Base-by-base conservation (phyloP, 23 tunicate species). In the Styela clava region DNA sequence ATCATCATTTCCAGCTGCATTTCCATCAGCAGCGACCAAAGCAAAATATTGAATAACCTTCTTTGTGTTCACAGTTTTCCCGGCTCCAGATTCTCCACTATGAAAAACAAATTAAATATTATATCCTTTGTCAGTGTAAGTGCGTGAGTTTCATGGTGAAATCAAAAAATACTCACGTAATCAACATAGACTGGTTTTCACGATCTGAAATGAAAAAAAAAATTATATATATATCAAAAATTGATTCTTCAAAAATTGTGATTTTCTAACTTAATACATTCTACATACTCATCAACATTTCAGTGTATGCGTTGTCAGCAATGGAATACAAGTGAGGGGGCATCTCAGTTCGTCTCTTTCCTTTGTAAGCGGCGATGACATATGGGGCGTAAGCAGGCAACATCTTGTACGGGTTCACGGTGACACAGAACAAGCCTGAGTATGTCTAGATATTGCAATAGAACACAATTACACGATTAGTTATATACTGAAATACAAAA, bases 71-170 rank as follows among this genome's bases (percentile, higher is more conserved):
- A 96, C 99, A 26, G 99, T 96, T 83, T 96, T 96, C 0, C 99
- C 99, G 22, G 99, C 99, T 21, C 99, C 99, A 28, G 99, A 96
- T 70, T 96, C 99, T 29, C 99, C 99, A 65, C 98, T 93, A 83
- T 44, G 7, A 7, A 44, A 7, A 44, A 44, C 12, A 76, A 76
- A n/a, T n/a, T 0, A 44, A 44, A 44, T 44, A 44, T 44, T 12
- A 44, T 44, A n/a, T n/a, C n/a, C n/a, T n/a, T n/a, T n/a, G n/a
- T n/a, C n/a, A n/a, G n/a, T n/a, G n/a, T n/a, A n/a, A n/a, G n/a
- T n/a, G n/a, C n/a, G n/a, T n/a, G n/a, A 44, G 7, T 44, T 12
- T 5, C 12, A 44, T 44, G 56, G 56, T 44, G 56, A 44, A 44
- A 44, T 5, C 56, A 3, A 27, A 5, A 24, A 65, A 29, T 31